Evolutionary conservation across 2,113 vertebrate genomes (phyloP).

Genomic region (Xiphorhynchus elegans): DNA sequence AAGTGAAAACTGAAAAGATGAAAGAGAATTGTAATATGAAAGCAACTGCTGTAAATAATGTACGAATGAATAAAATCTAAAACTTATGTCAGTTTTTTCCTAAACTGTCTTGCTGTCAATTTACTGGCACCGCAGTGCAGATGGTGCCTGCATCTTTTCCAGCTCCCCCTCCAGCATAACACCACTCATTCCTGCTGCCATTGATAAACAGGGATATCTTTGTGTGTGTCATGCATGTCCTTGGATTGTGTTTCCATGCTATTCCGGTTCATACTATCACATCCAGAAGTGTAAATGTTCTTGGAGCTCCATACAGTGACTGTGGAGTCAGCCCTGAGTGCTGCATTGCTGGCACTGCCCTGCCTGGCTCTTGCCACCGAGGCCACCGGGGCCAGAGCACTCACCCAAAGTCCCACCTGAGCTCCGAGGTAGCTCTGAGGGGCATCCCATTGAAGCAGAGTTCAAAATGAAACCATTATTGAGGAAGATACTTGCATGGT

Average conservation of each 20-base stretch:
- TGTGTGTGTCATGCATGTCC: background rate
- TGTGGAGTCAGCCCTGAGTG: background rate
- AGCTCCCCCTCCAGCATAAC: background rate
- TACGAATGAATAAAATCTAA: slow-evolving; percentile 85
- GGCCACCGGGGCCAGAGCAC: too few species aligned
- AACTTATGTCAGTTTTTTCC: slow-evolving; percentile 59
- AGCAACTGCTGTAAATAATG: slow-evolving; percentile 92
- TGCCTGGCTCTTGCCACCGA: background rate
- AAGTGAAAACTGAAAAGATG: slow-evolving; percentile 87
- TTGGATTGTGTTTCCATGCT: background rate
- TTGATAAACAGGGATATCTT: background rate
- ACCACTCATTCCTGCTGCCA: background rate
- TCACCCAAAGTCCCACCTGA: background rate
- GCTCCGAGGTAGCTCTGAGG: background rate
- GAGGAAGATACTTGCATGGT: background rate
- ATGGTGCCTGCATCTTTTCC: background rate
- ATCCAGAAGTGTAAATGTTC: background rate
- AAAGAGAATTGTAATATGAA: slow-evolving; percentile 90
- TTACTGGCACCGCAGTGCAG: background rate
- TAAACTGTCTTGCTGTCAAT: slow-evolving; percentile 51
- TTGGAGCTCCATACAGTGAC: background rate
- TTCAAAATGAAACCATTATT: background rate
- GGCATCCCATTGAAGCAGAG: background rate
- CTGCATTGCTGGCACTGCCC: background rate
- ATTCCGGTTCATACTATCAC: background rate